Evolutionary conservation across 2,888 invertebrate genomes (phyloP).

Genomic region (Pemphredon lugubris): DNA sequence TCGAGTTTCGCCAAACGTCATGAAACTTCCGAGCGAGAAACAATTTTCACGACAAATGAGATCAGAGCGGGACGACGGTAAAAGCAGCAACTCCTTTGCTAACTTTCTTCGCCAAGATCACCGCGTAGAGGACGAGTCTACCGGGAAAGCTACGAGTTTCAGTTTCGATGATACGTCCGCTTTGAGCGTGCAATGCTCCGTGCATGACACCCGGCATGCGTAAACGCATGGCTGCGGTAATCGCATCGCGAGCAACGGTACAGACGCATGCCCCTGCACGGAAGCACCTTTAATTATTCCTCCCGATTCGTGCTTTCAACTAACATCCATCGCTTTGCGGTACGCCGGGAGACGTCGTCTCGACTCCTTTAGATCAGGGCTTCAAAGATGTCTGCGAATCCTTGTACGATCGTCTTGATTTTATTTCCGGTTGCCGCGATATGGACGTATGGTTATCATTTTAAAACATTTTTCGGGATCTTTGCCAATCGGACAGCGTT

Average conservation of each 20-base stretch:
- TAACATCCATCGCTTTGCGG: slow-evolving; percentile 26
- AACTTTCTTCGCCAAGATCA: not conserved
- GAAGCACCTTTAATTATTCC: slow-evolving; percentile 60
- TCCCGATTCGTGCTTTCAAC: slow-evolving; percentile 46
- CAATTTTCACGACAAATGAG: slow-evolving; percentile 3
- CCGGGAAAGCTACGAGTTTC: slow-evolving; percentile 3
- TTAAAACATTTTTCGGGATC: no score
- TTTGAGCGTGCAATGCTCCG: slow-evolving; percentile 14
- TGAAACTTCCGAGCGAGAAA: no score
- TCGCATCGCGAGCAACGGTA: slow-evolving; percentile 42
- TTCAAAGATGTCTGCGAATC: no score
- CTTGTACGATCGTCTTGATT: no score
- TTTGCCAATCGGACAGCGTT: no score
- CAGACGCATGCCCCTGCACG: not conserved
- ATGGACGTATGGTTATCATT: no score
- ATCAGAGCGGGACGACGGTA: not conserved
- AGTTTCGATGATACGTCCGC: slow-evolving; percentile 25
- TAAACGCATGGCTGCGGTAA: slow-evolving; percentile 57
- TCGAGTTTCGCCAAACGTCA: no score
- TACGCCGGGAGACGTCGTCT: no score
- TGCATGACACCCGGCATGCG: slow-evolving; percentile 26
- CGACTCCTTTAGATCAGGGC: no score
- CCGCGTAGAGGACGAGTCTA: no score
- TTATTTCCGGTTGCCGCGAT: no score
- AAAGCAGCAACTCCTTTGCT: not conserved